Evolutionary conservation across 2,888 invertebrate species (phyloP).

Genomic region (Craniophora ligustri): DNA sequence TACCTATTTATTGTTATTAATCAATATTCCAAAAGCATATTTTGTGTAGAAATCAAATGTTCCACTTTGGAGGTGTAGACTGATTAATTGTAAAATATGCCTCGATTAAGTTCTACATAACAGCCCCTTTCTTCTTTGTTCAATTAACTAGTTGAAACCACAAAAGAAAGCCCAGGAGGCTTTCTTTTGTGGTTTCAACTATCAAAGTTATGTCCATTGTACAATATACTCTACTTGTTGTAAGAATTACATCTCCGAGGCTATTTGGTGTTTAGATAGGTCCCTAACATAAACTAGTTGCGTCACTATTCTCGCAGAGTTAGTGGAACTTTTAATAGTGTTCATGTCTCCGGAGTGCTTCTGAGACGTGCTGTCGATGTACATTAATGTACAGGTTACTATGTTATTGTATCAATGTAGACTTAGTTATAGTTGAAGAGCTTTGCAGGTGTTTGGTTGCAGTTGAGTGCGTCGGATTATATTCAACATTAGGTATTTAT

Average conservation of each 20-base stretch:
- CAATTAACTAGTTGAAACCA: too few species aligned
- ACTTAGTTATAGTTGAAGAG: conserved; percentile 17
- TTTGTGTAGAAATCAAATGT: too few species aligned
- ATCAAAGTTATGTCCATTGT: conserved; percentile 39
- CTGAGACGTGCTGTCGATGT: conserved; percentile 58
- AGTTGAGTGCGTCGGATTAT: neutral
- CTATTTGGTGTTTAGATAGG: conserved; percentile 64
- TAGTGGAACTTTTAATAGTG: conserved; percentile 84
- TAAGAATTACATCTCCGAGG: conserved; percentile 52
- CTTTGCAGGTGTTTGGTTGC: conserved; percentile 76
- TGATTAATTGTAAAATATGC: neutral
- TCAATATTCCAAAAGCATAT: too few species aligned
- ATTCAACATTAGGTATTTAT: neutral
- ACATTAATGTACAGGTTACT: conserved; percentile 56
- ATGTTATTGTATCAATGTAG: conserved; percentile 74
- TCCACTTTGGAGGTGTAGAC: too few species aligned
- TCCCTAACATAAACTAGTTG: conserved; percentile 76
- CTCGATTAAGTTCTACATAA: neutral
- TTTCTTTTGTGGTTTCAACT: conserved; percentile 9
- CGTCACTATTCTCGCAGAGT: conserved; percentile 73
- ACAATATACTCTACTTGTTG: conserved; percentile 28
- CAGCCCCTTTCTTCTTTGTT: neutral
- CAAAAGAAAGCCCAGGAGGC: too few species aligned
- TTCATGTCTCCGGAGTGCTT: conserved; percentile 70
- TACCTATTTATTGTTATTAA: too few species aligned